Conservation (phyloP, 2,888 invertebrate genomes). For the Sturmia bella region DNA sequence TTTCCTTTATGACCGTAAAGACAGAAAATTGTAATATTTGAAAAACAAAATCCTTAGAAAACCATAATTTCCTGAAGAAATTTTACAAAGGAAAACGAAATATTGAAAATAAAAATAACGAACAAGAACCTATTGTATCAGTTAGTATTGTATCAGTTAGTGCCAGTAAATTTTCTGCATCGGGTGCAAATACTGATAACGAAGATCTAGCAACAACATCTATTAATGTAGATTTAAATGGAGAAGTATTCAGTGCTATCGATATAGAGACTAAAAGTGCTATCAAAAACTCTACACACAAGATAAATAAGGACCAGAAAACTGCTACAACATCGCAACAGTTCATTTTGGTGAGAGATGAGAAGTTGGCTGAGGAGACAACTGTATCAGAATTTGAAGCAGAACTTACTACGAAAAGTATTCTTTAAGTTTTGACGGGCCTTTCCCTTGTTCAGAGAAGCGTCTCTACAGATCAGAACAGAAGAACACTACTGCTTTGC, state of each 20-base stretch:
- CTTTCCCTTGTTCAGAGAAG: background rate
- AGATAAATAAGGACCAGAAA: no score
- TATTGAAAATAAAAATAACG: no score
- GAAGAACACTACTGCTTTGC: background rate
- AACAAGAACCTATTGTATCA: no score
- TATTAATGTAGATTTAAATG: slow-evolving; percentile 55
- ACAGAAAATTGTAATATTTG: no score
- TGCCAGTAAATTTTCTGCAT: no score
- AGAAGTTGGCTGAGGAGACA: background rate
- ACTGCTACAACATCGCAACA: background rate
- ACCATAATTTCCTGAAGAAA: no score
- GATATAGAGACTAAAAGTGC: background rate
- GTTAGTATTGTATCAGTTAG: no score
- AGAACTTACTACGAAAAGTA: slow-evolving; percentile 15
- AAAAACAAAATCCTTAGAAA: no score
- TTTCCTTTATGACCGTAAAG: no score
- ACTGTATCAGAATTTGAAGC: background rate
- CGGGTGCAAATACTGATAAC: no score
- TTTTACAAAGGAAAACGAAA: no score
- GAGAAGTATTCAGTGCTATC: background rate
- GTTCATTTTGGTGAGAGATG: background rate
- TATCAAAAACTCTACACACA: background rate
- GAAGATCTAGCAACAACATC: background rate
- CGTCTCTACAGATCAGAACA: background rate
- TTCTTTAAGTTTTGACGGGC: background rate